A percentile compares a stretch with the other conserved stretches of the same genome.
Conservation (phyloP, 1,140 invertebrate genomes). For the Tetraneura akinire region DNA sequence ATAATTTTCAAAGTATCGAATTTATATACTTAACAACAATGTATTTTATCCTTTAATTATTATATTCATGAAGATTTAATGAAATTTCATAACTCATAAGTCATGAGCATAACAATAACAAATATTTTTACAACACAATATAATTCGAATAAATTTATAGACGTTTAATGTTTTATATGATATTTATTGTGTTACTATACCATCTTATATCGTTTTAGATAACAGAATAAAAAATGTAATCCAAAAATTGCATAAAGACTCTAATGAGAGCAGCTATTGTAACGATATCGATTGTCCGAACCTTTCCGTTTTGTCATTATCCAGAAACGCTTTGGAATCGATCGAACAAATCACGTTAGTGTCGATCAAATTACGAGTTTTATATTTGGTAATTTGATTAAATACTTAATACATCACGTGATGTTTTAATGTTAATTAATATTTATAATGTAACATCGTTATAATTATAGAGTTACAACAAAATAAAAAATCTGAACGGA, state of each 20-base stretch:
- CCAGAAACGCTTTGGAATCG: background rate
- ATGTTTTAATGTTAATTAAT: background rate
- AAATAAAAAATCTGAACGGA: background rate
- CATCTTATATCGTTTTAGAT: conserved; percentile 4
- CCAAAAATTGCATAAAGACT: background rate
- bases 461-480: conserved; percentile 22
- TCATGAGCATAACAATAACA: no score
- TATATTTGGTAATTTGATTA: conserved; percentile 33
- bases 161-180: no score
- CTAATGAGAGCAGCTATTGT: background rate
- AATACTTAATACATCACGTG: background rate
- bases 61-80: no score
- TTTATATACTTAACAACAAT: no score
- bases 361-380: conserved; percentile 11
- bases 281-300: conserved; percentile 28
- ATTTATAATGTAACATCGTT: no score
- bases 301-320: background rate
- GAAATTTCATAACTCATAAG: no score
- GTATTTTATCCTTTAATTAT: no score
- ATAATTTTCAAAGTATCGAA: no score
- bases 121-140: no score
- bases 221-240: background rate
- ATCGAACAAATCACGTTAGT: conserved; percentile 7
- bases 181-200: no score
- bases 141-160: no score